Base-by-base conservation (phyloP, 1,140 invertebrate species). In the Brachionus paranguensis region DNA sequence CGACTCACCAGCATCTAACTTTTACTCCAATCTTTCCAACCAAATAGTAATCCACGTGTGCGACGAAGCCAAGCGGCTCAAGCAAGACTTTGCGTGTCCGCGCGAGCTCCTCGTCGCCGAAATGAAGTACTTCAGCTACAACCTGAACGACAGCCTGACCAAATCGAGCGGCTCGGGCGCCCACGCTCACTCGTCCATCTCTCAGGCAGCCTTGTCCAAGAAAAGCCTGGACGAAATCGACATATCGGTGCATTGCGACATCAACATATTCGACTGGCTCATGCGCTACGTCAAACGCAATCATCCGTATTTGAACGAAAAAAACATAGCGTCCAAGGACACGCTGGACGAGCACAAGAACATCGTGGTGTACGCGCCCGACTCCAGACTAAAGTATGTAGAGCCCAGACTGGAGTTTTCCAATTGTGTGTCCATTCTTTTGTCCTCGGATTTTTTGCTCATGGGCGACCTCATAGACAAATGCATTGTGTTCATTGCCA, bases 241-340 rank as follows among this genome's bases (percentile, higher is more conserved):
- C 86, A 96, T 98, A 85, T 96, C 95, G 0, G 95, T 97, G 0
- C 95, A 97, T 88, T 97, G 95, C 88, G 95, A 98, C 89, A 93
- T 98, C 68, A 93, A 92, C 70, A 93, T 94, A 85, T 98, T 98
- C 88, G 95, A 97, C 85, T 98, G 95, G 95, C 89, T 98, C n/a
- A 96, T 98, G 93, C 92, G 93, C 85, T 97, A 95, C 94, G 94
- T 96, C 12, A 90, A 91, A 85, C 84, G 88, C 70, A 85, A 84
- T 91, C 92, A 92, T 89, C 94, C 94, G 3, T 89, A 92, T 85
- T 89, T 96, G 17, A 91, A 90, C 91, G 85, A 87, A 85, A 85
- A 24, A 50, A 72, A 84, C 79, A 79, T 84, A 11, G 83, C 65
- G 29, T 64, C 37, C 20, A 64, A 81, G 47, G 43, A 33, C 50